A percentile compares a stretch with the other conserved stretches of the same genome.
phyloP scores from a whole-genome alignment of 2,888 invertebrate species.

The Hypomecis punctinalis region DNA sequence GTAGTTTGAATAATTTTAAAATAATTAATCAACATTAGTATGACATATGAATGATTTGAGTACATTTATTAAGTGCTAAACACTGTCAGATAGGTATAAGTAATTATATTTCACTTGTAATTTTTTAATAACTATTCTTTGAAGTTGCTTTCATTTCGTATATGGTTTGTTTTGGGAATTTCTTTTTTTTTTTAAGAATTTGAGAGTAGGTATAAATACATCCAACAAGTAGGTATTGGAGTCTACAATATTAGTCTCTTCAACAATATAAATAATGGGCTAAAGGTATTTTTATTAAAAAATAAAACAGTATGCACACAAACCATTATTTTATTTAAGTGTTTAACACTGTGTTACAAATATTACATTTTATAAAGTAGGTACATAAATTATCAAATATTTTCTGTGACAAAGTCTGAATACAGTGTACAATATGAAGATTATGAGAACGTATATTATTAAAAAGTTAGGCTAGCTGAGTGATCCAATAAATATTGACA shows the following conservation, averaged over 20 bases:
- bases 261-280: background rate
- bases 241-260: no score
- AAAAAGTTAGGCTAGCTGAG: conserved; percentile 24
- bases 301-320: conserved; percentile 44
- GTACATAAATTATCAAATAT: conserved; percentile 12
- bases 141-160: no score
- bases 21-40: no score
- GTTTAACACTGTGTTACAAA: conserved; percentile 50
- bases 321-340: conserved; percentile 51
- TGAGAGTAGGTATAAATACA: no score
- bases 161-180: background rate
- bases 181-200: background rate
- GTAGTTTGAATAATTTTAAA: no score
- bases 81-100: no score
- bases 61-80: no score
- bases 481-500: conserved; percentile 6
- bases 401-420: conserved; percentile 20
- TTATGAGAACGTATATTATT: background rate
- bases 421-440: conserved; percentile 22
- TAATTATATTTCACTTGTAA: no score
- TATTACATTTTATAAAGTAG: conserved; percentile 18
- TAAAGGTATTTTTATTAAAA: conserved; percentile 2
- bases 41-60: no score
- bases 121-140: background rate
- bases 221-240: no score